A percentile compares a stretch with the other conserved stretches of the same genome.
These are phyloP conservation scores for Lordiphosa fenestrarum DNA, from an alignment of 2,888 invertebrate species.

Conservation along the genomic window DNA sequence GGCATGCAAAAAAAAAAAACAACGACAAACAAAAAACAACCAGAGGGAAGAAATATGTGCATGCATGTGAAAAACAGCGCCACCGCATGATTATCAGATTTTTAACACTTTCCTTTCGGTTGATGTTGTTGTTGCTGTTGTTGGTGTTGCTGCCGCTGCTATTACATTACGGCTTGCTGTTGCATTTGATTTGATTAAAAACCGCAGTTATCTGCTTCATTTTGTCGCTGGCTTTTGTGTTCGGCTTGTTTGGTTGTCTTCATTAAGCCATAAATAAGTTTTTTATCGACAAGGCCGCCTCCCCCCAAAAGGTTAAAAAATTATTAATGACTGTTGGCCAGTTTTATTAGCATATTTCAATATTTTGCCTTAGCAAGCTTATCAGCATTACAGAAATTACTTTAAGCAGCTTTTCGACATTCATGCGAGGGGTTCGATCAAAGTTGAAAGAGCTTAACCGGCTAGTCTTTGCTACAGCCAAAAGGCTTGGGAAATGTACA, in stretches of 20 bases:
- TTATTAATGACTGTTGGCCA: slow-evolving; percentile 46
- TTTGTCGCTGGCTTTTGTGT: slow-evolving; percentile 55
- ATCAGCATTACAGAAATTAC: too few species aligned
- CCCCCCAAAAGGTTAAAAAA: slow-evolving; percentile 41
- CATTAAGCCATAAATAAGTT: slow-evolving; percentile 40
- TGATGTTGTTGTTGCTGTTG: slow-evolving; percentile 17
- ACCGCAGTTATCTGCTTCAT: slow-evolving; percentile 72
- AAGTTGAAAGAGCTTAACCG: too few species aligned
- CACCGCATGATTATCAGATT: slow-evolving; percentile 75
- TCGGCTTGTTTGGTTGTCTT: slow-evolving; percentile 47
- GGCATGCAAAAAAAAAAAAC: slow-evolving; percentile 56
- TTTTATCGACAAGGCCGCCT: slow-evolving; percentile 56
- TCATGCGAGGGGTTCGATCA: too few species aligned
- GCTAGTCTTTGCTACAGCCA: too few species aligned
- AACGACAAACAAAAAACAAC: background rate
- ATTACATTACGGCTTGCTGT: slow-evolving; percentile 38
- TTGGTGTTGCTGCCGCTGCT: slow-evolving; percentile 11
- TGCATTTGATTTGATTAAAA: slow-evolving; percentile 74
- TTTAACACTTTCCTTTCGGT: slow-evolving; percentile 72
- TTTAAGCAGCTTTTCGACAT: too few species aligned
- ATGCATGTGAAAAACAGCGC: slow-evolving; percentile 64
- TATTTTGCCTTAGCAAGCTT: slow-evolving; percentile 25
- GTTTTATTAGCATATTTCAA: slow-evolving; percentile 45
- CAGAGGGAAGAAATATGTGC: slow-evolving; percentile 62
- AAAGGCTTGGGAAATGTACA: too few species aligned